Evolutionary conservation across 2,797 vertebrate species (phyloP).

Genomic region (Pipistrellus kuhlii): DNA sequence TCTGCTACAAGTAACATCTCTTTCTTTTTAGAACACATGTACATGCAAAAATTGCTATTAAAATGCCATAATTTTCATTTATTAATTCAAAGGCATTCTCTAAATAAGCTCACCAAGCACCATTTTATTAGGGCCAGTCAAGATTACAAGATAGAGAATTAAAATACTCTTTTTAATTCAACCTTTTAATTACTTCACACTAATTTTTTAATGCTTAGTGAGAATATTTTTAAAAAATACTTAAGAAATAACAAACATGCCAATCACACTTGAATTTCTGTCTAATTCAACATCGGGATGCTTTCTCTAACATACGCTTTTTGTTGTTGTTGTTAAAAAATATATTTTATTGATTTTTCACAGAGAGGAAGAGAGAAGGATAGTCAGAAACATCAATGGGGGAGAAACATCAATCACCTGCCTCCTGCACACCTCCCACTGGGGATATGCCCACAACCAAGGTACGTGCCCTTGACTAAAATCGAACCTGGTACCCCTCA

Average conservation of each 20-base stretch:
- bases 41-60: neutral
- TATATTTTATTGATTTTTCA: no score
- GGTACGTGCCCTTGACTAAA: no score
- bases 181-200: constrained; percentile 64
- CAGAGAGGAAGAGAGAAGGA: no score
- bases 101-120: constrained; percentile 30
- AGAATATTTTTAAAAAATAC: constrained; percentile 60
- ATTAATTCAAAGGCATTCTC: constrained; percentile 48
- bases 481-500: no score
- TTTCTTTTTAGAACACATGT: constrained; percentile 51
- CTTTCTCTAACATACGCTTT: constrained; percentile 27
- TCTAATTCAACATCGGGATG: constrained; percentile 53
- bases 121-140: constrained; percentile 57
- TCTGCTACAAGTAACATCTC: neutral
- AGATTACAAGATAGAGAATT: constrained; percentile 28
- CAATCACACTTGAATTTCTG: constrained; percentile 50
- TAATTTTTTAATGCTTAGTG: constrained; percentile 61
- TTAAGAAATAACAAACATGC: constrained; percentile 53
- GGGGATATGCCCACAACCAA: no score
- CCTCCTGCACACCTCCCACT: no score
- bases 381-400: no score
- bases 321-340: neutral
- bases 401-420: no score
- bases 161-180: constrained; percentile 47
- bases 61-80: constrained; percentile 41